Base-by-base conservation (phyloP, 2,113 vertebrate species). In the Nestor notabilis region DNA sequence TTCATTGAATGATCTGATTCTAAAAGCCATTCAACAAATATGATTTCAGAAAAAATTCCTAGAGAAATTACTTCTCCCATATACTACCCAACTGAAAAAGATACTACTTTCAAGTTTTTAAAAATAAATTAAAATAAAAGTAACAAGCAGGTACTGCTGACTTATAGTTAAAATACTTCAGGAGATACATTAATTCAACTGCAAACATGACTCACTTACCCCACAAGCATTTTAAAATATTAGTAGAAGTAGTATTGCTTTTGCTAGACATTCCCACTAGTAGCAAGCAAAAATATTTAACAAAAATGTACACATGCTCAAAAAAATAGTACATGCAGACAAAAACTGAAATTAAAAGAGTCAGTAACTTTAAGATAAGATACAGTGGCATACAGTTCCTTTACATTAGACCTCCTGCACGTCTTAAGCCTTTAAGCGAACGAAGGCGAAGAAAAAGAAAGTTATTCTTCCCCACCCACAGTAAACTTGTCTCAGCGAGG, bases 161-260 rank as follows among this genome's bases (percentile, higher is more conserved):
- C 50, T 55, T 43, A 53, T 2, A 52, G 13, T 41, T n/a, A 37
- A 52, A 80, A 86, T 5, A 58, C 31, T 44, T 31, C 9, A 53
- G 10, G 7, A 35, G 7, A 49, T 11, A 12, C 0, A 87, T 47
- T 41, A 80, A 70, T 80, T 65, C 27, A 64, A 93, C 6, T 77
- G 37, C 39, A 86, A 95, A 60, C 4, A 72, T 16, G 4, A 91
- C 81, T 70, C 79, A 97, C 97, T 96, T 96, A 96, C 96, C 96
- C 90, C 83, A 81, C 33, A 90, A 92, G 52, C 60, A 94, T n/a
- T 89, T 90, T 28, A 93, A 92, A 83, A 66, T 58, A 90, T 29
- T 60, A 92, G 83, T 20, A 94, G 65, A 13, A 87, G 28, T 10
- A 52, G 14, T 5, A 47, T 29, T 35, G 79, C 24, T 77, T 94